Conservation (phyloP, 2,888 invertebrate genomes). For the Resseliella maxima region DNA sequence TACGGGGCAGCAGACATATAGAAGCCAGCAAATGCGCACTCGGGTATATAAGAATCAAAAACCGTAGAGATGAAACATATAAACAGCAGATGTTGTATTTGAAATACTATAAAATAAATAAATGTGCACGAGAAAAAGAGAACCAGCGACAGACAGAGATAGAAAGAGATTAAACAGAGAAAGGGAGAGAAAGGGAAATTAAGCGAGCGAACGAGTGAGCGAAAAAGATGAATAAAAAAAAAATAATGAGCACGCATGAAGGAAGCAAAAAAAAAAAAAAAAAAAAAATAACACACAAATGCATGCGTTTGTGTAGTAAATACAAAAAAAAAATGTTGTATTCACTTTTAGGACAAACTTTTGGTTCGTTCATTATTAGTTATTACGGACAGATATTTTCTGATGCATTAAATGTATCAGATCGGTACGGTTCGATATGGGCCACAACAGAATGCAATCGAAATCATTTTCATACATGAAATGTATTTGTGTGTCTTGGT, state of each 20-base stretch:
- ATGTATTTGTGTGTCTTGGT: not conserved
- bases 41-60: constrained; percentile 10
- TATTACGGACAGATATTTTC: not conserved
- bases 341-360: not conserved
- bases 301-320: too few relatives aligned
- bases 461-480: not conserved
- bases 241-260: not conserved
- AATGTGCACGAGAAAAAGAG: not conserved
- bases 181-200: not conserved
- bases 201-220: not conserved
- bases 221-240: not conserved
- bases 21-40: not conserved
- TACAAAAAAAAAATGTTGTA: not conserved
- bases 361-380: not conserved
- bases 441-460: constrained; percentile 5
- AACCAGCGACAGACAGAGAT: not conserved
- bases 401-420: constrained; percentile 16
- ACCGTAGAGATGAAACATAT: constrained; percentile 45
- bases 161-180: not conserved
- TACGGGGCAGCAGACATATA: too few relatives aligned
- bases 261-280: too few relatives aligned
- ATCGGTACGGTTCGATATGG: not conserved
- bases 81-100: constrained; percentile 48
- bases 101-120: constrained; percentile 50
- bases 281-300: too few relatives aligned